Conservation (phyloP, 30 jellyfish, hydroid and myxozoan genomes). For the Mastigias papua region DNA sequence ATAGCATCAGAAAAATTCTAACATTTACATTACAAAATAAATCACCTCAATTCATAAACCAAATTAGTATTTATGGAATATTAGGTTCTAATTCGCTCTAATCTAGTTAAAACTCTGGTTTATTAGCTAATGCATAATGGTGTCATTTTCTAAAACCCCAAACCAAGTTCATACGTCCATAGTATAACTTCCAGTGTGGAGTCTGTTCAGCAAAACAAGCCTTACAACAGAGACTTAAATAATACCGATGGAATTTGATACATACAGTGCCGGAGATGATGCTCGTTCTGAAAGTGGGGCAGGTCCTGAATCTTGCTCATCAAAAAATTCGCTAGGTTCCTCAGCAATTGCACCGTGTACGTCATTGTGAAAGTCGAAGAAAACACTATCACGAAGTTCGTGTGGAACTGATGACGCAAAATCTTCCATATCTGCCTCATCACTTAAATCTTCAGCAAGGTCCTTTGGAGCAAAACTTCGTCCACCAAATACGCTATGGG, state of each 20-base stretch:
- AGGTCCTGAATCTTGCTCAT: constrained; percentile 32
- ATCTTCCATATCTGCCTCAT: constrained; percentile 62
- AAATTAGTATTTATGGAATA: too few relatives aligned
- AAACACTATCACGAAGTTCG: constrained; percentile 74
- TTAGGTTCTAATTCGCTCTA: too few relatives aligned
- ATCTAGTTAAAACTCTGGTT: too few relatives aligned
- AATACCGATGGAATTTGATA: neutral
- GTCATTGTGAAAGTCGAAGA: constrained; percentile 77
- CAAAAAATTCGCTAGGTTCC: constrained; percentile 39
- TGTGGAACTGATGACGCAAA: constrained; percentile 73
- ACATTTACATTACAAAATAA: too few relatives aligned
- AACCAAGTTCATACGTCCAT: too few relatives aligned
- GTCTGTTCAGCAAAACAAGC: neutral
- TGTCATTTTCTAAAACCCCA: too few relatives aligned
- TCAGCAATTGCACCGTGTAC: constrained; percentile 55
- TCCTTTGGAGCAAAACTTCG: constrained; percentile 98
- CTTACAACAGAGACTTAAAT: neutral
- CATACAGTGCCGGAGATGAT: constrained; percentile 74
- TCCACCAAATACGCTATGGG: constrained; percentile 82
- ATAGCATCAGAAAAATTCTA: too few relatives aligned
- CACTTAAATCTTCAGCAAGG: constrained; percentile 59
- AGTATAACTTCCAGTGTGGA: too few relatives aligned
- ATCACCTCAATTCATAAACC: too few relatives aligned
- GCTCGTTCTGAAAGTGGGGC: constrained; percentile 55
- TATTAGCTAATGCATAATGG: too few relatives aligned